These are phyloP conservation scores for Stomorhina lunata DNA, from an alignment of 2,888 invertebrate genomes.

Conservation along the genomic window DNA sequence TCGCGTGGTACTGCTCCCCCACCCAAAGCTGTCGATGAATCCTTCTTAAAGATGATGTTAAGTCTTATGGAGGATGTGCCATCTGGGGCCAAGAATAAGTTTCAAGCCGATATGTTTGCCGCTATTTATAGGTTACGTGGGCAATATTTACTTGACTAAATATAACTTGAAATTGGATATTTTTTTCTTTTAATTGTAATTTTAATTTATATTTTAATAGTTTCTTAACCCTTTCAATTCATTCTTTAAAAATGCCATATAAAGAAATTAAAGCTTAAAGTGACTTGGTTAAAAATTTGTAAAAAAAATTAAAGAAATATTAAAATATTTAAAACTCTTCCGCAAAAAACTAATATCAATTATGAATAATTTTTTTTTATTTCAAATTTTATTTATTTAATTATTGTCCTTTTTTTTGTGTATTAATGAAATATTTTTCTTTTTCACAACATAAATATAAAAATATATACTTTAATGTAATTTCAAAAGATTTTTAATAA, in stretches of 20 bases:
- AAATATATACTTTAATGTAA: too few relatives aligned
- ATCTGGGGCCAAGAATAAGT: slow-evolving; percentile 54
- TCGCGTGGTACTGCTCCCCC: background rate
- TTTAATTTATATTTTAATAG: background rate
- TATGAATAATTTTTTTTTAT: too few relatives aligned
- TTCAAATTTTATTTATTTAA: too few relatives aligned
- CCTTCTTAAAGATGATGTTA: slow-evolving; percentile 60
- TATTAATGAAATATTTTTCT: too few relatives aligned
- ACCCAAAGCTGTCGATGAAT: slow-evolving; percentile 23
- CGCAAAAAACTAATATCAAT: too few relatives aligned
- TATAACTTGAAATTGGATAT: background rate
- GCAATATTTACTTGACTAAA: slow-evolving; percentile 40
- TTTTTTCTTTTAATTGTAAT: background rate
- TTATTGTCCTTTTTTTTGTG: too few relatives aligned
- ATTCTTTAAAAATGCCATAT: too few relatives aligned
- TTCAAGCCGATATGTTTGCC: slow-evolving; percentile 64
- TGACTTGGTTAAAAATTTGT: too few relatives aligned
- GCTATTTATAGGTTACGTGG: slow-evolving; percentile 56
- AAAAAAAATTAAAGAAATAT: too few relatives aligned
- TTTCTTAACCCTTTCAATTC: slow-evolving; percentile 2
- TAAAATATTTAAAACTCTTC: too few relatives aligned
- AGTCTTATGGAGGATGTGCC: slow-evolving; percentile 58
- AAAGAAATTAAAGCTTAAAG: too few relatives aligned
- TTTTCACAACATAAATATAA: too few relatives aligned
- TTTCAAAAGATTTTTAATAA: background rate